These are phyloP conservation scores for Eulemur mongoz DNA, from an alignment of 2,797 vertebrate species.

Conservation along the genomic window DNA sequence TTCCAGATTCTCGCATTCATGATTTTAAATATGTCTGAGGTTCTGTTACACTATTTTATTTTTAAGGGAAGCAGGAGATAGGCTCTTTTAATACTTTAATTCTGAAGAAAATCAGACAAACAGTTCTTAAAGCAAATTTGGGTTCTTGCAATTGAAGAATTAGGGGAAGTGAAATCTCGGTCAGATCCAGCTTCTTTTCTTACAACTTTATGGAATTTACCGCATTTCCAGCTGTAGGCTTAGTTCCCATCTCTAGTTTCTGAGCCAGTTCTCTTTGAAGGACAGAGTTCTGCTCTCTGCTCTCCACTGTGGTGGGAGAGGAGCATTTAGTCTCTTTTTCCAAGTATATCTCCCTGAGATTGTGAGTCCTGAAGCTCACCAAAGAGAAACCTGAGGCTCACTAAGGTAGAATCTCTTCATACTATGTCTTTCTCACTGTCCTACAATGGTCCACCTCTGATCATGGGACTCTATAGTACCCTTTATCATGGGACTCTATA, in stretches of 20 bases:
- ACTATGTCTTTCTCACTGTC: neutral
- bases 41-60: neutral
- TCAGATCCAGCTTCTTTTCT: neutral
- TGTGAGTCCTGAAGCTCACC: neutral
- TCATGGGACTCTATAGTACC: neutral
- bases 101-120: conserved; percentile 47
- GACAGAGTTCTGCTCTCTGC: neutral
- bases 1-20: neutral
- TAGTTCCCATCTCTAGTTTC: neutral
- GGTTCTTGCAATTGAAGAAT: neutral
- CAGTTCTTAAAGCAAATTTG: conserved; percentile 35
- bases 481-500: neutral
- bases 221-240: neutral
- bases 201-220: neutral
- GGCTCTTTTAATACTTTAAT: neutral
- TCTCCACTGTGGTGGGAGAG: neutral
- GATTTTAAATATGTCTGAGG: conserved; percentile 36
- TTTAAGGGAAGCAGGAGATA: neutral
- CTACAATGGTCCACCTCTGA: neutral
- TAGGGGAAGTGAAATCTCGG: neutral
- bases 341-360: neutral
- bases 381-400: neutral
- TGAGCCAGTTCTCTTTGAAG: neutral
- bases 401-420: neutral
- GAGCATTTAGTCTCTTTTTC: neutral